phyloP scores from a whole-genome alignment of 2,888 invertebrate genomes.

The Sesia bembeciformis region DNA sequence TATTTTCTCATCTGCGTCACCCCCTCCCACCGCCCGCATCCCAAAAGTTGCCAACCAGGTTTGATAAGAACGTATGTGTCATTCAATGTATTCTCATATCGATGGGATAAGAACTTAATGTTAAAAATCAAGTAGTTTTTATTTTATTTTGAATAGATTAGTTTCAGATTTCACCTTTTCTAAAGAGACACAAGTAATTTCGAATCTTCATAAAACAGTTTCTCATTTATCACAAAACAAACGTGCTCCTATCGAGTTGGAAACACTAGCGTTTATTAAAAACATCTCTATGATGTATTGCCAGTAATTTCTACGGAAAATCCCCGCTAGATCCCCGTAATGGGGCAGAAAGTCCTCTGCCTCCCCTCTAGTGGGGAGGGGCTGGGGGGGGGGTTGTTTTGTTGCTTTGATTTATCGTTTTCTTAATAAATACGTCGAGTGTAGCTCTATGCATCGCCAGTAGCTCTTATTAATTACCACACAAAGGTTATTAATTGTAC shows the following conservation, averaged over 20 bases:
- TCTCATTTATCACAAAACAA: background rate
- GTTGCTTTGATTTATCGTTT: constrained; percentile 61
- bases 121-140: too few relatives aligned
- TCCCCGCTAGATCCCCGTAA: constrained; percentile 10
- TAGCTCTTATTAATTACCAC: constrained; percentile 41
- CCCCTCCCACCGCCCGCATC: too few relatives aligned
- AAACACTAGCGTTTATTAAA: constrained; percentile 51
- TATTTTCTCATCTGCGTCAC: too few relatives aligned
- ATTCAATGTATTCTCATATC: too few relatives aligned
- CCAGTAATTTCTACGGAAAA: constrained; percentile 50
- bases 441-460: constrained; percentile 27
- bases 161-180: too few relatives aligned
- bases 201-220: too few relatives aligned
- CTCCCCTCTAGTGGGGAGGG: constrained; percentile 6
- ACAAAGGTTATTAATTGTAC: constrained; percentile 29
- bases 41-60: too few relatives aligned
- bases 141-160: too few relatives aligned
- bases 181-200: too few relatives aligned
- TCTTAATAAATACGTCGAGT: constrained; percentile 66
- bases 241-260: constrained; percentile 6
- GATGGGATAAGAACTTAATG: too few relatives aligned
- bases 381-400: constrained; percentile 24
- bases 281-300: constrained; percentile 65
- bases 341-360: background rate
- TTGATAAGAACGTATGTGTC: too few relatives aligned